Base-by-base conservation (phyloP, 2,888 invertebrate species). In the Beris chalybata region DNA sequence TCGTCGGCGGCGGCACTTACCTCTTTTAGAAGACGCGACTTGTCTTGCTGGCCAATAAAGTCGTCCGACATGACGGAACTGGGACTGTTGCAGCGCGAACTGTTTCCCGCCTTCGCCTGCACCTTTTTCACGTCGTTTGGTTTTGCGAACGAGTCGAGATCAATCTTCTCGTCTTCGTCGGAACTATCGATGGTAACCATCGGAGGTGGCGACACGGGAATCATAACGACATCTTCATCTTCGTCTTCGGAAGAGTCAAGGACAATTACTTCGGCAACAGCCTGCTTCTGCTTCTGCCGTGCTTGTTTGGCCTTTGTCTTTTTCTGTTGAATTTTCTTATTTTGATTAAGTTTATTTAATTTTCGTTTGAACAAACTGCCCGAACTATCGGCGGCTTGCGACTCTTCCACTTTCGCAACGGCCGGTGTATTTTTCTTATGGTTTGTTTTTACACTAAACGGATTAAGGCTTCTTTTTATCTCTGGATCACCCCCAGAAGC, bases 51-150 rank as follows among this genome's bases (percentile, higher is more conserved):
- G 0, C 76, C 78, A 69, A 81, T 80, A 44, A 81, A 81, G 67
- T 80, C 80, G 73, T 81, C 81, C 1, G 78, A 78, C 47, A 79
- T 65, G 7, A 78, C 76, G 1, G 80, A 80, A 58, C 74, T 74
- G 2, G 81, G 80, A 1, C 78, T 78, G 12, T 72, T 72, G 52
- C 76, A 76, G 4, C 75, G 70, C 6, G 74, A 74, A 12, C 70
- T 65, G 32, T 65, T 71, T n/a, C 70, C 58, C 2, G 31, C 66
- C 6, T 48, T 15, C n/a, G 12, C 12, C 5, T 50, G 43, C 9
- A 22, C 22, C 7, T 9, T 15, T 15, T 50, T 32, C 9, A 48
- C 13, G 32, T 52, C 38, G 13, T 67, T 65, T n/a, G 71, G 70
- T 31, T 70, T 70, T 3, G 52, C 61, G 30, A 72, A 70, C 30